These are phyloP conservation scores for Candoia aspera DNA, from an alignment of 2,113 vertebrate species.

Conservation along the genomic window DNA sequence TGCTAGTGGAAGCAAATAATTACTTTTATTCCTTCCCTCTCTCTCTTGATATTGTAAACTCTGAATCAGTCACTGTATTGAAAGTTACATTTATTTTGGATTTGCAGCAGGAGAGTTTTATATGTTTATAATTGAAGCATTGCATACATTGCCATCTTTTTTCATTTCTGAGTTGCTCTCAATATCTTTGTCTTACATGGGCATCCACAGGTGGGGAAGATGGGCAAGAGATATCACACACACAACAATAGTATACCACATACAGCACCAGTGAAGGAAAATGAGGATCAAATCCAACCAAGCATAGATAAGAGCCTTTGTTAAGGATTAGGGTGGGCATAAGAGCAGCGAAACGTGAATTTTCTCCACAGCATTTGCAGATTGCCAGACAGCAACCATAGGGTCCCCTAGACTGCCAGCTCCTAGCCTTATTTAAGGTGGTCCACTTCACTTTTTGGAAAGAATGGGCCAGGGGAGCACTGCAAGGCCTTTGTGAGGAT, in stretches of 20 bases:
- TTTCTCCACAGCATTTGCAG: background rate
- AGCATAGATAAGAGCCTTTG: background rate
- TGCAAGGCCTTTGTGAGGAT: background rate
- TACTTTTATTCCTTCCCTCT: constrained; percentile 29
- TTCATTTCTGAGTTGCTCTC: background rate
- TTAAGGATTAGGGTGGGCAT: background rate
- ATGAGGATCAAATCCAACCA: background rate
- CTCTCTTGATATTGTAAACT: constrained; percentile 27
- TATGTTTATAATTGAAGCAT: background rate
- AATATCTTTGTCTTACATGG: background rate
- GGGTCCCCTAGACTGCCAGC: background rate
- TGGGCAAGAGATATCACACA: background rate
- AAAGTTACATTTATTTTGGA: constrained; percentile 18
- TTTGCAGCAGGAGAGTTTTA: background rate
- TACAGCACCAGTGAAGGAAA: background rate
- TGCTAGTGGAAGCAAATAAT: constrained; percentile 44
- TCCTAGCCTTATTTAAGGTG: background rate
- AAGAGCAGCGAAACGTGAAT: background rate
- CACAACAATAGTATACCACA: background rate
- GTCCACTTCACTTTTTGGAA: background rate
- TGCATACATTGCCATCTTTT: background rate
- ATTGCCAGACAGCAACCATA: background rate
- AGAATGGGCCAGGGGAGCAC: background rate
- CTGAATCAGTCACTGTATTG: background rate
- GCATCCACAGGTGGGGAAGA: background rate